A percentile compares a stretch with the other conserved stretches of the same genome.
These are phyloP conservation scores for Cercopithecus hamlyni DNA, from an alignment of 2,797 vertebrate genomes.

Conservation along the genomic window DNA sequence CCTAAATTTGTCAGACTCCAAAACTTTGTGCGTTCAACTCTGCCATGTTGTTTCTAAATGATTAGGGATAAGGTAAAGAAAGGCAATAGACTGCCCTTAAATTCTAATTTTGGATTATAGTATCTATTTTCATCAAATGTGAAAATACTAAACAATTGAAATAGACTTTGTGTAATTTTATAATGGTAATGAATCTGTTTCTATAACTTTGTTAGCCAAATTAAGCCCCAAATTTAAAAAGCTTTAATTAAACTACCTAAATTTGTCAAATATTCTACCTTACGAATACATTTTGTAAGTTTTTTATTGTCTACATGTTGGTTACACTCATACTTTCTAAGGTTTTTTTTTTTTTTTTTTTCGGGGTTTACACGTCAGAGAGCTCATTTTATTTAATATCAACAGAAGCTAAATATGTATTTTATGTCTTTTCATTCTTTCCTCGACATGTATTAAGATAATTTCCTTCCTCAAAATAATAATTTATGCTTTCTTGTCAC, in stretches of 20 bases:
- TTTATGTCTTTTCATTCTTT: neutral
- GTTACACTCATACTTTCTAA: neutral
- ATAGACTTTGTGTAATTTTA: neutral
- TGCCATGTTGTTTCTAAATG: neutral
- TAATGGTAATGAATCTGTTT: neutral
- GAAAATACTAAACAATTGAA: neutral
- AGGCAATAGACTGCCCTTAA: neutral
- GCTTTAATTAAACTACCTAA: neutral
- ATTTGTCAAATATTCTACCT: neutral
- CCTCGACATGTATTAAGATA: neutral
- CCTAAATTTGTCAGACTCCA: neutral
- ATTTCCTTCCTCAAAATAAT: slow-evolving; percentile 27
- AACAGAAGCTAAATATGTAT: neutral
- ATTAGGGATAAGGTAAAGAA: neutral
- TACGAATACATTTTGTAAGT: neutral
- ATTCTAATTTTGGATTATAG: neutral
- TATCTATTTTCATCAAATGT: neutral
- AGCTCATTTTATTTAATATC: slow-evolving; percentile 21
- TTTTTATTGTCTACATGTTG: neutral
- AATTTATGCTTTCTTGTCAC: neutral
- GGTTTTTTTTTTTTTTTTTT: neutral
- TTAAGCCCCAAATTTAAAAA: neutral
- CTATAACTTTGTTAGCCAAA: neutral
- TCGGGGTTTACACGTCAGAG: neutral
- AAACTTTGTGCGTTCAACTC: neutral